Evolutionary conservation across 2,797 vertebrate species (phyloP).

Genomic region (Uromys caudimaculatus): DNA sequence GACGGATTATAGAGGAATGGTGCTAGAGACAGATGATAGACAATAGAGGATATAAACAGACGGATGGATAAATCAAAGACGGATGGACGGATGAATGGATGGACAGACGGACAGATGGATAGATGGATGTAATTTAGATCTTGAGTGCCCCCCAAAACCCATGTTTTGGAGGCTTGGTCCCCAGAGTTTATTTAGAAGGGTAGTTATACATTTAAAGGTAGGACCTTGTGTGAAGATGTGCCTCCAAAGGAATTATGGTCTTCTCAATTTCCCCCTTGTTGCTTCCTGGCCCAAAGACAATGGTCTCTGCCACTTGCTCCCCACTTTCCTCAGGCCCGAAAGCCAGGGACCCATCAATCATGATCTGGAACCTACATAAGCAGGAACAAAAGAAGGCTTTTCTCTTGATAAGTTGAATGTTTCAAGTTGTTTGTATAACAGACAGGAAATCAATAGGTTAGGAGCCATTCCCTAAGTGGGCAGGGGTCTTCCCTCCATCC

Average conservation of each 20-base stretch:
- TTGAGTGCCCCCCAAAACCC: background rate
- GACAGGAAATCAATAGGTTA: too few species aligned
- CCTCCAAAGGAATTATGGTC: background rate
- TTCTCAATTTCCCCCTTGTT: background rate
- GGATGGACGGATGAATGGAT: rapidly evolving
- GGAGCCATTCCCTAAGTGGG: background rate
- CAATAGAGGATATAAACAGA: background rate
- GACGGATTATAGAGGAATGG: background rate
- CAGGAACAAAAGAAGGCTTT: background rate
- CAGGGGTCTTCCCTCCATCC: background rate
- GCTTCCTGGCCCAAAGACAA: background rate
- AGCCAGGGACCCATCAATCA: background rate
- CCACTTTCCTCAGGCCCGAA: background rate
- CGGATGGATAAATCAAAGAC: background rate
- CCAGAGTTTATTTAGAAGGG: background rate
- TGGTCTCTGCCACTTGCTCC: background rate
- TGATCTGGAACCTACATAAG: background rate
- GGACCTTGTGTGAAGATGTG: background rate
- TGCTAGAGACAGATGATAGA: background rate
- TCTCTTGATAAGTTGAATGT: background rate
- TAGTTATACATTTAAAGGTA: background rate
- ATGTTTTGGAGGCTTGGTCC: background rate
- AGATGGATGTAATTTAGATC: background rate
- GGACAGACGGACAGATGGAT: too few species aligned
- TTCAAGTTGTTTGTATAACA: background rate